phyloP scores from a whole-genome alignment of 2,113 vertebrate genomes.

The Ibidorhyncha struthersii region DNA sequence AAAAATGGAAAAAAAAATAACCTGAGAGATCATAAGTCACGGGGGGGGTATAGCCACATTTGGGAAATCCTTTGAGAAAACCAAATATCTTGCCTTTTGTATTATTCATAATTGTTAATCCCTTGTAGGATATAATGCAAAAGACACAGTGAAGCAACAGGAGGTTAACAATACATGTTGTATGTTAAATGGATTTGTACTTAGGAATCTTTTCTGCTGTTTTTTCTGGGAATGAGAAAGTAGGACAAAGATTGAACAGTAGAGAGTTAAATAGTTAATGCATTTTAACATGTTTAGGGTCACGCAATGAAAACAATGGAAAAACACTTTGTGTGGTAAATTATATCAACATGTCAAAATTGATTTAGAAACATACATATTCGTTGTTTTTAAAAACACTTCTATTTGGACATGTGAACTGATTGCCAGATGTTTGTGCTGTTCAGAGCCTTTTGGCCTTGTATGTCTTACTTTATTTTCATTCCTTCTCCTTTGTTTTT shows the following conservation, averaged over 20 bases:
- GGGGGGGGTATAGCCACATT: neutral
- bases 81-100: neutral
- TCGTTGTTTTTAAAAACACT: neutral
- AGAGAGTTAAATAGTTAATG: neutral
- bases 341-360: neutral
- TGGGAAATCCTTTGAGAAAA: neutral
- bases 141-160: neutral
- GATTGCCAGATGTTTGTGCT: neutral
- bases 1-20: neutral
- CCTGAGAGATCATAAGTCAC: neutral
- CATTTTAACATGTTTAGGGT: neutral
- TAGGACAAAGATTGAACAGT: neutral
- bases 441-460: neutral
- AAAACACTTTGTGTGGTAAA: neutral
- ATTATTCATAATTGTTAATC: neutral
- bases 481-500: neutral
- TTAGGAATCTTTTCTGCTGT: neutral
- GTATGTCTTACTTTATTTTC: constrained; percentile 17
- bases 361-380: neutral
- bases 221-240: neutral
- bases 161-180: neutral
- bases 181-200: neutral
- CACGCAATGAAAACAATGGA: neutral
- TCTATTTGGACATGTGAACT: neutral
- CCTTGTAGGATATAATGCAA: neutral